Evolutionary conservation across 2,888 invertebrate genomes (phyloP), one percentile per base, ranked within the genome.

Genomic region (Callimorpha dominula): DNA sequence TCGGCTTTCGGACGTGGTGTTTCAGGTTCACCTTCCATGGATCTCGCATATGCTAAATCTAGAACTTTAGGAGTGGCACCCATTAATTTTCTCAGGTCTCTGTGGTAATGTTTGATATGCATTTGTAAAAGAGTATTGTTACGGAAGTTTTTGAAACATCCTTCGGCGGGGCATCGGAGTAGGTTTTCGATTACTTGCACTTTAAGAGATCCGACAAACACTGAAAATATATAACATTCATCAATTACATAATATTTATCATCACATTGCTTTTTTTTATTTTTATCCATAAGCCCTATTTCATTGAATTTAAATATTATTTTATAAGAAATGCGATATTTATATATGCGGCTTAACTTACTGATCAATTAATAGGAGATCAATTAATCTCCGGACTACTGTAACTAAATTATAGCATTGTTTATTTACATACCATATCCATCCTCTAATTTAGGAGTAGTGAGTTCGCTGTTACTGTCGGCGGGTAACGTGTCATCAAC

Each of bases 91-190:
- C 97, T 96, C 74, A 98, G 96, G 80, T 98, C 98, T 3, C 97
- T 97, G 92, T 99, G 99, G 91, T 99, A 99, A 91, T 99, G 99
- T 87, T 99, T 99, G 63, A 99, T 97, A 89, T 99, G 99, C 97
- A 99, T 99, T 93, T 98, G 97, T 12, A 99, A 94, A 68, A 99
- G 96, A 78, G 98, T 98, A 88, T 99, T 98, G 88, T 99, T 99
- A 8, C 99, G 96, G 89, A 99, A 99, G 83, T 97, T 98, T 92
- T 99, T 99, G 69, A 96, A 97, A 89, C 99, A 99, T 1, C 97
- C 97, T 77, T 97, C 97, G 67, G 98, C 97, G 0, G 98, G 98
- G 88, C 98, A 98, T 52, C 96, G 96, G 40, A 97, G 95, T 1
- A 97, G 89, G 78, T 96, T 97, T 70, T 98, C 97, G 68, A 97